Evolutionary conservation across 2,888 invertebrate genomes (phyloP), one percentile per base, ranked within the genome.

Genomic region (Drosophila vallismaia): DNA sequence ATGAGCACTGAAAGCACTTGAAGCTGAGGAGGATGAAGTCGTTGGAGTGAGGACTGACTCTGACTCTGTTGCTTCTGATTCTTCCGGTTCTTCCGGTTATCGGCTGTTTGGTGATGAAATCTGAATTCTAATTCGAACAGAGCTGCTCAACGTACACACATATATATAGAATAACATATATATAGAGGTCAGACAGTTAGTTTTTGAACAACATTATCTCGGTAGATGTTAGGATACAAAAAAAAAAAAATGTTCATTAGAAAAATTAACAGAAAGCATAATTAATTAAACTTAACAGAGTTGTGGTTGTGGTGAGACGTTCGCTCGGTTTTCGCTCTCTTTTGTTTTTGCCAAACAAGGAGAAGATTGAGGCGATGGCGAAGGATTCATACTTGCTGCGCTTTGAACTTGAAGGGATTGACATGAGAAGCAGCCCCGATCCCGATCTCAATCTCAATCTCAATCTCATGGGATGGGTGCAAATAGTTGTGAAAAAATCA

Each of bases 381-480:
- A 66, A 66, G 53, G 54, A 67, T 49, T 55, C 54, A 67, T 67
- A 55, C 66, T 64, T 64, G 64, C 64, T 64, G 64, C 64, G 64
- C 64, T 64, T 64, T 51, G 6, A 64, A 64, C 36, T 36, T 36
- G 36, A 36, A 36, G 36, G 63, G 64, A 45, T 53, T 48, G 54
- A 67, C 66, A 53, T 66, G 48, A 54, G 38, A 44, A 67, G 67
- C 66, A 40, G 53, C 67, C 53, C 42, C 66, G 52, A 66, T 51
- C 52, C 57, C 46, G 56, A 63, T 55, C 50, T 49, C 63, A 63
- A 66, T 31, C 19, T 68, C 46, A 57, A 63, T 55, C 50, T 49
- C 63, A 63, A 66, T 31, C 19, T 19, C 19, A 19, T 33, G 69
- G 67, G 66, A 45, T 50, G 42, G 55, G 71, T 70, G 71, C 53